Conservation (phyloP, 2,888 invertebrate species). For the Lysandra coridon region DNA sequence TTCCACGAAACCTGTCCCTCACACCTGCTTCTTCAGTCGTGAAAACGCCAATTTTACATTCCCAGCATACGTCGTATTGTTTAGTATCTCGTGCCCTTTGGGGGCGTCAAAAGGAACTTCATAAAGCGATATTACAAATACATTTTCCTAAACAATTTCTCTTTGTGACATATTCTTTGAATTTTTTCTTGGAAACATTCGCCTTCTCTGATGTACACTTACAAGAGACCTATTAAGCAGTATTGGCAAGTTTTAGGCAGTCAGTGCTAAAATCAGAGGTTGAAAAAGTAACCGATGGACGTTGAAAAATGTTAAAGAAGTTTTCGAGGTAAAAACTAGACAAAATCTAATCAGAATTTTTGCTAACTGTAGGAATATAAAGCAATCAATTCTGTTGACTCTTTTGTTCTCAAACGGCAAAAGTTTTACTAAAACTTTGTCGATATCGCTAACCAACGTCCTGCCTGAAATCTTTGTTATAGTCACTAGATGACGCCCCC, state of each 20-base stretch:
- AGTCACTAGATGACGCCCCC: too few species aligned
- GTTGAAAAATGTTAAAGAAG: too few species aligned
- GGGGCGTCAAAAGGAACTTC: conserved; percentile 44
- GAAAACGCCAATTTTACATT: conserved; percentile 75
- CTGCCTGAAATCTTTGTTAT: neutral
- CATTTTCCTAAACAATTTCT: conserved; percentile 35
- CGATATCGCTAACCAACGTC: neutral
- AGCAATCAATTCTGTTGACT: neutral
- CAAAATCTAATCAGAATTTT: too few species aligned
- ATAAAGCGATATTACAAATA: conserved; percentile 41
- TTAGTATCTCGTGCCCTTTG: conserved; percentile 45
- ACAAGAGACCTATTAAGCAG: neutral
- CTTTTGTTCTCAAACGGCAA: neutral
- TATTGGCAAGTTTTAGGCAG: neutral
- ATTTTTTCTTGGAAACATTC: neutral
- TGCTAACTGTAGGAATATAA: neutral
- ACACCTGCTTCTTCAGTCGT: conserved; percentile 67
- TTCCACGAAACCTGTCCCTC: conserved; percentile 57
- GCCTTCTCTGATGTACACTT: neutral
- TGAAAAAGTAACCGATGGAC: too few species aligned
- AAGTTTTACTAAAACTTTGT: neutral
- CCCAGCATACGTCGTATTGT: conserved; percentile 65
- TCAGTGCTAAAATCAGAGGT: too few species aligned
- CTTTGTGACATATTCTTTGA: conserved; percentile 26
- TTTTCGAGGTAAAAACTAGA: too few species aligned